Evolutionary conservation across 1,140 invertebrate genomes (phyloP).

Genomic region (Neodiprion fabricii): DNA sequence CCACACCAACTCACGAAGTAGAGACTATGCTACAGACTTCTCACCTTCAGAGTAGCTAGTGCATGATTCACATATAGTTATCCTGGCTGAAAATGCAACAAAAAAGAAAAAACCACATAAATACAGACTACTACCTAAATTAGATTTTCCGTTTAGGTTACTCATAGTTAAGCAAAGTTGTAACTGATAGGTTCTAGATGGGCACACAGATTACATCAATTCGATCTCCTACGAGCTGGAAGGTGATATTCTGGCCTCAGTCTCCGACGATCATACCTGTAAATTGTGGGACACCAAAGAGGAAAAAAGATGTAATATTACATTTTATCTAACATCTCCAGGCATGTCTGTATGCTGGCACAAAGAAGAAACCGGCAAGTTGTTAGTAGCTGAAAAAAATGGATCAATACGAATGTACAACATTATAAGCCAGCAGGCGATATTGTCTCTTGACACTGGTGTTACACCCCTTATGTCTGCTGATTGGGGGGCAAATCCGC

Average conservation of each 20-base stretch:
- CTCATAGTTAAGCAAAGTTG: background rate
- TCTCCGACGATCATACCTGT: slow-evolving; percentile 79
- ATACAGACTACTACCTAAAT: too few relatives aligned
- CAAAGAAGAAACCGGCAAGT: slow-evolving; percentile 72
- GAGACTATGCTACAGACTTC: too few relatives aligned
- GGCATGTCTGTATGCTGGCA: slow-evolving; percentile 76
- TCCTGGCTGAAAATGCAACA: too few relatives aligned
- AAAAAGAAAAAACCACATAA: too few relatives aligned
- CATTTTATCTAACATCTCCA: slow-evolving; percentile 73
- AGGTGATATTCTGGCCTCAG: slow-evolving; percentile 73
- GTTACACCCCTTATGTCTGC: slow-evolving; percentile 69
- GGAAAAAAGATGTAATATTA: slow-evolving; percentile 62
- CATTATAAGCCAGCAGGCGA: slow-evolving; percentile 70
- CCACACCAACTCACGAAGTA: too few relatives aligned
- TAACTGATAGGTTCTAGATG: slow-evolving; percentile 64
- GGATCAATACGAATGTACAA: slow-evolving; percentile 78
- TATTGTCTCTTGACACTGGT: slow-evolving; percentile 74
- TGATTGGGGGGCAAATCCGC: slow-evolving; percentile 74
- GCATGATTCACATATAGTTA: too few relatives aligned
- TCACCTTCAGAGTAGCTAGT: too few relatives aligned
- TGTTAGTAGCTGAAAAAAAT: slow-evolving; percentile 78
- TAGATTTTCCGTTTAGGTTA: too few relatives aligned
- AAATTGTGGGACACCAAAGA: slow-evolving; percentile 70
- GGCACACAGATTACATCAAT: slow-evolving; percentile 77
- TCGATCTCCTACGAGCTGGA: slow-evolving; percentile 72